A percentile compares a stretch with the other conserved stretches of the same genome.
phyloP scores from a whole-genome alignment of 2,888 invertebrate genomes.

The Acronicta aceris region DNA sequence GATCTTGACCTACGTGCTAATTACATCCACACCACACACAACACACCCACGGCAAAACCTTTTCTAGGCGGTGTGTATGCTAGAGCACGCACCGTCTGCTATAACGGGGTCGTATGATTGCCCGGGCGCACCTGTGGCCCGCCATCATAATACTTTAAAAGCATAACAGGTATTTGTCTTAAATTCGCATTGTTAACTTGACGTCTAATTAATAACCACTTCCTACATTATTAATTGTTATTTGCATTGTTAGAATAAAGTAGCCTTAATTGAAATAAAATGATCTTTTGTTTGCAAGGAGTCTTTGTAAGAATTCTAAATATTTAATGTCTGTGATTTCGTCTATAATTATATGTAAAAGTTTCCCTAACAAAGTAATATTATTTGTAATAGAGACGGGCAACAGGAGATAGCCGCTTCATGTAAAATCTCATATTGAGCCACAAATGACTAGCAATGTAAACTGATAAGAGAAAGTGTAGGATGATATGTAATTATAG shows the following conservation, averaged over 20 bases:
- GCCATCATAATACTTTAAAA: constrained; percentile 14
- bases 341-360: neutral
- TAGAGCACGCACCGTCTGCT: constrained; percentile 10
- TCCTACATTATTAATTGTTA: neutral
- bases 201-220: neutral
- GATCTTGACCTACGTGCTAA: neutral
- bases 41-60: neutral
- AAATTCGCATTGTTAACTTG: constrained; percentile 4
- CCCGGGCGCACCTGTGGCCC: constrained; percentile 11
- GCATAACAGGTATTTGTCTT: constrained; percentile 10
- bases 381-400: too few relatives aligned
- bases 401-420: too few relatives aligned
- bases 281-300: too few relatives aligned
- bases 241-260: neutral
- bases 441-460: too few relatives aligned
- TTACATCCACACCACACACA: neutral
- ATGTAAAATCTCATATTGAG: too few relatives aligned
- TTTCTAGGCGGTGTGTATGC: neutral
- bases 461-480: too few relatives aligned
- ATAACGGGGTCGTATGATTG: neutral
- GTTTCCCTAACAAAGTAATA: too few relatives aligned
- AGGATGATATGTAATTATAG: too few relatives aligned
- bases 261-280: neutral
- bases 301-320: too few relatives aligned
- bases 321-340: neutral